Percentiles rank a stretch among this genome's conserved stretches.
Evolutionary conservation across 2,888 invertebrate genomes (phyloP).

Genomic region (Drosophila maculinotata): DNA sequence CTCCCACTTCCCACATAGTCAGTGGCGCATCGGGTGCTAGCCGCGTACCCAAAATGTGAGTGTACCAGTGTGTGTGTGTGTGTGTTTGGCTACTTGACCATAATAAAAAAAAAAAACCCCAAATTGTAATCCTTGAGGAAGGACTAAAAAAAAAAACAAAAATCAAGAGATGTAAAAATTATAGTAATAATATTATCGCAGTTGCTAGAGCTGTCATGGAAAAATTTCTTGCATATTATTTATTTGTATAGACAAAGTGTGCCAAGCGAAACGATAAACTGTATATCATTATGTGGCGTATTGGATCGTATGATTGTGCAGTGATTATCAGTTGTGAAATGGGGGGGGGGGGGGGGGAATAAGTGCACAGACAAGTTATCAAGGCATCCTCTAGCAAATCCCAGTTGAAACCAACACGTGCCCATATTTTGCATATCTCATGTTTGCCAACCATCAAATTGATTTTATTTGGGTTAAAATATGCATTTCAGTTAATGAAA

Average conservation of each 20-base stretch:
- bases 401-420: slow-evolving; percentile 13
- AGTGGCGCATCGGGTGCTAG: slow-evolving; percentile 30
- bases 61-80: slow-evolving; percentile 22
- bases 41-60: slow-evolving; percentile 46
- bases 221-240: slow-evolving; percentile 45
- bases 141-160: slow-evolving; percentile 19
- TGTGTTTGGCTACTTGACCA: too few relatives aligned
- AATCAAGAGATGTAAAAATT: not conserved
- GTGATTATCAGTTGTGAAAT: slow-evolving; percentile 18
- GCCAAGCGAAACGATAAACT: slow-evolving; percentile 23
- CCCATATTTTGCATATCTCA: slow-evolving; percentile 4
- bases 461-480: slow-evolving; percentile 36
- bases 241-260: slow-evolving; percentile 19
- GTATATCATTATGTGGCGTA: slow-evolving; percentile 29
- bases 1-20: slow-evolving; percentile 10
- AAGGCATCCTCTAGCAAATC: not conserved
- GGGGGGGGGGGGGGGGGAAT: too few relatives aligned
- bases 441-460: slow-evolving; percentile 8
- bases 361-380: slow-evolving; percentile 5
- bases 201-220: slow-evolving; percentile 28
- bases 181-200: not conserved
- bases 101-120: not conserved
- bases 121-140: slow-evolving; percentile 14
- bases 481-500: slow-evolving; percentile 46
- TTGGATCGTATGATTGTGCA: slow-evolving; percentile 23